Base-by-base conservation (phyloP, 2,113 vertebrate genomes). In the Lonchura striata region DNA sequence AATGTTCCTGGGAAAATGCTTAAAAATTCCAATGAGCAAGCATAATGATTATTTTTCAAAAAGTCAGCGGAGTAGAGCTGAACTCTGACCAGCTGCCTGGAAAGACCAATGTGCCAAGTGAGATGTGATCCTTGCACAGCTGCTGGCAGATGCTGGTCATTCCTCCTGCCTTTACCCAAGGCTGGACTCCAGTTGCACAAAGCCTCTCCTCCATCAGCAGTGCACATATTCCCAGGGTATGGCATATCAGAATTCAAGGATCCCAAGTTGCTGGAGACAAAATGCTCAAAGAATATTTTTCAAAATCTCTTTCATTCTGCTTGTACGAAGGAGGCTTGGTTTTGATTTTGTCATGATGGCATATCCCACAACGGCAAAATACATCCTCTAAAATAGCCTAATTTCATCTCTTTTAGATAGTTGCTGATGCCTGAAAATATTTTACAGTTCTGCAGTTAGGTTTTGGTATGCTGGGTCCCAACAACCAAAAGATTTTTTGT, bases 1-100 rank as follows among this genome's bases (percentile, higher is more conserved):
- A 79, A 77, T 65, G 25, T 60, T 91, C 87, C 63, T 88, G 69
- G 57, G 69, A 97, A 92, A 59, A 61, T 25, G 24, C 69, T 94
- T 82, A 7, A 78, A 83, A 84, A 84, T 70, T 88, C 46, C 28
- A n/a, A 35, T 59, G 42, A 86, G 39, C 24, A 82, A 71, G 61
- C 39, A 86, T 13, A 74, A 63, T 33, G 25, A 20, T 82, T 7
- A 13, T 88, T 94, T 94, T 96, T 82, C 54, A 69, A 37, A 61
- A 66, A 78, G 27, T 64, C 54, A 69, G 7, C 19, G 24, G 42
- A 92, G 52, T 33, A 37, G 41, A 91, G 53, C 49, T 90, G 69
- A 81, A 27, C 64, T 88, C 47, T 77, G 79, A 74, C 46, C 6
- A 1, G 19, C 44, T 85, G 35, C 59, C 84, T 63, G 54, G 41